Evolutionary conservation across 1,140 invertebrate genomes (phyloP), one percentile per base, ranked within the genome.

Genomic region (Neomicropteryx cornuta): DNA sequence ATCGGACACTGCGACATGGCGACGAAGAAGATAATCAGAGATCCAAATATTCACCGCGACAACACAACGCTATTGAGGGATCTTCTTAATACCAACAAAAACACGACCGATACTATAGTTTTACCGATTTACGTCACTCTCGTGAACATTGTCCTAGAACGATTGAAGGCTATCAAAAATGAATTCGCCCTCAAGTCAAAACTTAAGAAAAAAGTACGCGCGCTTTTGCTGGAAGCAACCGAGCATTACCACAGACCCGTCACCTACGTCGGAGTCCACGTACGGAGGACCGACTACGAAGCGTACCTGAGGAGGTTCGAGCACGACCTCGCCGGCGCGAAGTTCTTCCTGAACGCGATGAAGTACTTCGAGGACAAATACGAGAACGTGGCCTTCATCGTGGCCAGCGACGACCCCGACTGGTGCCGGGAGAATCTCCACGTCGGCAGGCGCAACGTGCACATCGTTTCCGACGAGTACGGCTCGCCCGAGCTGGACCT

Each of bases 351-450:
- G 1, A 46, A 56, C 14, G 75, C 75, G 4, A 76, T 78, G 68
- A 48, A 65, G 38, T 70, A 75, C 42, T 78, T 72, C 43, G 51
- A 59, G 28, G 43, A 41, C 17, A 75, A 73, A 48, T 77, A 69
- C 44, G 38, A 42, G 6, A 62, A 66, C 31, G 60, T 67, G 2
- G 44, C 75, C 5, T 79, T 79, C 49, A 47, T 78, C 17, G 63
- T 77, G 3, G 66, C 75, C 22, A 78, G 75, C 49, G 77, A 79
- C 48, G 77, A 77, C 46, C 71, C 75, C 24, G 45, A 40, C 3
- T 78, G 76, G 76, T 78, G 75, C 51, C 63, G 66, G 42, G 50
- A 62, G 34, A 56, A 71, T 43, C 65, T 76, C 22, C 51, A 50
- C 16, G 51, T 43, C 11, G 47, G 51, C 22, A 57, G 55, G 20